Conservation (phyloP, 2,113 vertebrate species). For the Anolis carolinensis region DNA sequence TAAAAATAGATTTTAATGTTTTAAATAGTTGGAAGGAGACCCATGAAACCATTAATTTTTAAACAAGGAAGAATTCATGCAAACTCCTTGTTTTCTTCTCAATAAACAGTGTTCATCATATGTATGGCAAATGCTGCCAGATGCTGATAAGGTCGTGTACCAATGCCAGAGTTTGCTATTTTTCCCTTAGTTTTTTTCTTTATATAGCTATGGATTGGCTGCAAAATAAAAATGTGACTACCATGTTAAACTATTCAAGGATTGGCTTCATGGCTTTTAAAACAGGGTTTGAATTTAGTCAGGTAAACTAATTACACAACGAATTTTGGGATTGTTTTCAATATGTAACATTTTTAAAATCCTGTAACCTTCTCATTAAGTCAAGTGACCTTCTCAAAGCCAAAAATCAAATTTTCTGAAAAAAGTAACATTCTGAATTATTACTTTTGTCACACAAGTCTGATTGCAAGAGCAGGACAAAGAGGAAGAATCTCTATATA, state of each 20-base stretch:
- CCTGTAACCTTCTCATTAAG: not conserved
- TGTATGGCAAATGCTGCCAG: slow-evolving; percentile 9
- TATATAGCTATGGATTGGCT: slow-evolving; percentile 21
- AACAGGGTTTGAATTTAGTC: slow-evolving; percentile 14
- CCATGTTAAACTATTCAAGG: not conserved
- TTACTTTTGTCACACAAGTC: not conserved
- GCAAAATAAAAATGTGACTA: not conserved
- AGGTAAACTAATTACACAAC: slow-evolving; percentile 6
- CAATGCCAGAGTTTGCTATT: slow-evolving; percentile 11
- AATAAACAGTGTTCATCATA: slow-evolving; percentile 58
- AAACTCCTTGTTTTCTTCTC: slow-evolving; percentile 49
- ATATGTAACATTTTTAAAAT: not conserved
- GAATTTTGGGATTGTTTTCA: slow-evolving; percentile 2
- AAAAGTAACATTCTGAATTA: slow-evolving; percentile 27
- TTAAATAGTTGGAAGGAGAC: slow-evolving; percentile 46
- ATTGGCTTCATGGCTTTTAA: slow-evolving; percentile 17
- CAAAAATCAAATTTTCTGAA: not conserved
- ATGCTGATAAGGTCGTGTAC: slow-evolving; percentile 34
- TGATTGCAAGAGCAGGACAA: not conserved
- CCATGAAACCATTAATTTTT: slow-evolving; percentile 55
- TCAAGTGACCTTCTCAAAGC: not conserved
- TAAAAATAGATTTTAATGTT: slow-evolving; percentile 53
- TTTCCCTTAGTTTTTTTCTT: slow-evolving; percentile 34
- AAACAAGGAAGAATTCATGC: slow-evolving; percentile 26
- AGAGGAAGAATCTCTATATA: not conserved